A percentile compares a stretch with the other conserved stretches of the same genome.
phyloP scores from a whole-genome alignment of 2,113 vertebrate species.

The Sylvietta virens region DNA sequence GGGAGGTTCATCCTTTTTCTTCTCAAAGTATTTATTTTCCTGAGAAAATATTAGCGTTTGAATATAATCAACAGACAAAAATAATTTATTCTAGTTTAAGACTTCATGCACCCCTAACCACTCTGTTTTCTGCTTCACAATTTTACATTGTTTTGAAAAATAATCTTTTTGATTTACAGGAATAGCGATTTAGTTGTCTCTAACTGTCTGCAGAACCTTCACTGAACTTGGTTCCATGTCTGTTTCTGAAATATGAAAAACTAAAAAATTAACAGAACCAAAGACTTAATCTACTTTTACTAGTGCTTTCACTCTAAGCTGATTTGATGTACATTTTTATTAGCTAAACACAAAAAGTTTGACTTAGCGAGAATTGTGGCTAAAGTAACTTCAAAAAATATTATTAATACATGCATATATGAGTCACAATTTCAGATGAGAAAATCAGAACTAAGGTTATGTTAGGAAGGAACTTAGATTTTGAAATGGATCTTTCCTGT shows the following conservation, averaged over 20 bases:
- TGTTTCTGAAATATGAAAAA: not conserved
- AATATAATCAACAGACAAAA: not conserved
- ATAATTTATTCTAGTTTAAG: not conserved
- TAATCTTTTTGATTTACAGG: not conserved
- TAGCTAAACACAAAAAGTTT: not conserved
- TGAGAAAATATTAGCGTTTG: not conserved
- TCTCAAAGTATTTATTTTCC: not conserved
- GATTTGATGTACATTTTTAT: not conserved
- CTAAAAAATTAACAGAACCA: not conserved
- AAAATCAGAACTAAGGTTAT: not conserved
- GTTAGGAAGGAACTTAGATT: not conserved
- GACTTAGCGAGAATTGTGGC: not conserved
- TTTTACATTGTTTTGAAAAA: not conserved
- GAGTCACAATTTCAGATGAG: not conserved
- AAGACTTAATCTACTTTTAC: not conserved
- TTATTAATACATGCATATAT: not conserved
- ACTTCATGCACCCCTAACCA: not conserved
- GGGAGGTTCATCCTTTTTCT: not conserved
- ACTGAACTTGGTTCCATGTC: not conserved
- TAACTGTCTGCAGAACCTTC: not conserved
- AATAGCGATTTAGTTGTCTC: not conserved
- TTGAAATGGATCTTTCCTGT: not conserved
- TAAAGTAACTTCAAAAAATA: not conserved
- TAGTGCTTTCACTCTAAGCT: not conserved
- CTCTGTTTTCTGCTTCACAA: not conserved